Base-by-base conservation (phyloP, 2,113 vertebrate genomes). In the Haliaeetus leucogaster region DNA sequence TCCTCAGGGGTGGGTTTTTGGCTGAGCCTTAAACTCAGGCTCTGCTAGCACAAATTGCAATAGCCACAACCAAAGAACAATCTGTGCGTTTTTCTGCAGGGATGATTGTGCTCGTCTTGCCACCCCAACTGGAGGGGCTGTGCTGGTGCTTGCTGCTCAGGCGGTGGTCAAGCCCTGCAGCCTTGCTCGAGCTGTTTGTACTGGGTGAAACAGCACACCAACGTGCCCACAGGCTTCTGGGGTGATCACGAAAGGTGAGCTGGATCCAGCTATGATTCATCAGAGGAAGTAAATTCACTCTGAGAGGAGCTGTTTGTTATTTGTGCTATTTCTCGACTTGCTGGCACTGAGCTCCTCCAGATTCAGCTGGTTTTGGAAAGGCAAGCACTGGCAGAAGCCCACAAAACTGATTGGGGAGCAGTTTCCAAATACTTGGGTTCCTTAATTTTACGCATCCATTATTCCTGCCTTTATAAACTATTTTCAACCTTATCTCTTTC, bases 101-200 rank as follows among this genome's bases (percentile, higher is more conserved):
- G 43, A 22, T 55, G 3, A 2, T 11, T 8, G n/a, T 5, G 3
- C 40, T 56, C 34, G 4, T 68, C 52, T 56, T 32, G 18, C 42
- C 47, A 36, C 25, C 47, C 30, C 27, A 50, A 0, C 23, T 4
- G 11, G 40, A 61, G 36, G 29, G 17, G 36, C 7, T 0, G 1
- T 45, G 55, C 48, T 52, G 47, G 45, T 66, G 36, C 45, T 77
- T 61, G 58, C 27, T 61, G 52, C 15, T 77, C 27, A 32, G 56
- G n/a, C 52, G 90, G 42, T 21, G 15, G 3, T 53, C 21, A 20
- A 59, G 61, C 16, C 72, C 55, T 29, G 71, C 13, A 68, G 55
- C 42, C 47, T 61, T 53, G 17, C 79, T 82, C 3, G 4, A 38
- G 36, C 27, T 83, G 65, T 67, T 92, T 68, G 62, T 61, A 5